Evolutionary conservation across 2,888 invertebrate species (phyloP).

Genomic region (Ecliptopera silaceata): DNA sequence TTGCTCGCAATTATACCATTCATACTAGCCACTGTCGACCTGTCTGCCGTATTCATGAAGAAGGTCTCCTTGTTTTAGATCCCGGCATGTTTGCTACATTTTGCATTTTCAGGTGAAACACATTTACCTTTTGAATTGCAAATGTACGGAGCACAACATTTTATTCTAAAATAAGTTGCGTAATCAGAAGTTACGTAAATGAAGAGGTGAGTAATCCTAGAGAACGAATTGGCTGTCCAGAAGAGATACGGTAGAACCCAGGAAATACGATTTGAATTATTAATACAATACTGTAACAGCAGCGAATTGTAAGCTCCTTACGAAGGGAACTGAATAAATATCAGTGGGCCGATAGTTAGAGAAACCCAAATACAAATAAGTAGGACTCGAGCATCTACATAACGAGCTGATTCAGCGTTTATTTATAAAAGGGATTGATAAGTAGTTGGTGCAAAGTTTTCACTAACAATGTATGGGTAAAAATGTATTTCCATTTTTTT

Average conservation of each 20-base stretch:
- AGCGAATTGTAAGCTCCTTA: slow-evolving; percentile 78
- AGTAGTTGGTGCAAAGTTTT: slow-evolving; percentile 4
- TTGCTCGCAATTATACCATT: slow-evolving; percentile 1
- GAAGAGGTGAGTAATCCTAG: slow-evolving; percentile 54
- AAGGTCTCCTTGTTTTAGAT: neutral
- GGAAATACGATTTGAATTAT: slow-evolving; percentile 73
- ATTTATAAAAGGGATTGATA: slow-evolving; percentile 24
- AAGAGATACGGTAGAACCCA: slow-evolving; percentile 62
- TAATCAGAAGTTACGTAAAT: slow-evolving; percentile 45
- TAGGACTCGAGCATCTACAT: slow-evolving; percentile 35
- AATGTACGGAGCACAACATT: slow-evolving; percentile 7
- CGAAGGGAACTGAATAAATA: slow-evolving; percentile 72
- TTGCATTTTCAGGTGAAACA: neutral
- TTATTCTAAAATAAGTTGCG: slow-evolving; percentile 14
- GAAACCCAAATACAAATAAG: slow-evolving; percentile 47
- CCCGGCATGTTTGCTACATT: neutral
- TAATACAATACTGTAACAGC: slow-evolving; percentile 71
- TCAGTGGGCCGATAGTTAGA: slow-evolving; percentile 56
- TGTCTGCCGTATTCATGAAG: neutral
- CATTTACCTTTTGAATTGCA: slow-evolving; percentile 12
- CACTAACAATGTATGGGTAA: neutral
- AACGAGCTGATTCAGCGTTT: slow-evolving; percentile 34
- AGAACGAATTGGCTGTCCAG: slow-evolving; percentile 64
- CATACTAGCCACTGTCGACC: neutral
- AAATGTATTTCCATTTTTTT: no score